Evolutionary conservation across 2,113 vertebrate genomes (phyloP).

Genomic region (Hyperopisus bebe): DNA sequence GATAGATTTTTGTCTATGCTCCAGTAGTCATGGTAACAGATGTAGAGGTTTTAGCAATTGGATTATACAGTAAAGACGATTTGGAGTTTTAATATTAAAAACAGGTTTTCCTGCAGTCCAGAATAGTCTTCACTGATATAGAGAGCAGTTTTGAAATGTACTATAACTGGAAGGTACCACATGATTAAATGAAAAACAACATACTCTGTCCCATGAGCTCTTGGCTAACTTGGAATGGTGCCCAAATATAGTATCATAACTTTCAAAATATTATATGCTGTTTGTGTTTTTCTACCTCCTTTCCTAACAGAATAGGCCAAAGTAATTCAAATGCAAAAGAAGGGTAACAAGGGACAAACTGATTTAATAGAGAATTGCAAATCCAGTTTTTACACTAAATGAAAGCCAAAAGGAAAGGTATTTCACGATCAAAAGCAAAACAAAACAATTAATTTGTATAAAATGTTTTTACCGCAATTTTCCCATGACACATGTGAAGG

Average conservation of each 20-base stretch:
- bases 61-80: slow-evolving; percentile 10
- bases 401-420: not conserved
- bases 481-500: not conserved
- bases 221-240: not conserved
- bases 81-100: slow-evolving; percentile 14
- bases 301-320: not conserved
- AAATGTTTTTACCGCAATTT: not conserved
- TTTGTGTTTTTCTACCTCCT: not conserved
- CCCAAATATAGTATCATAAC: not conserved
- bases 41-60: slow-evolving; percentile 1
- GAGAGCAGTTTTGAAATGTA: not conserved
- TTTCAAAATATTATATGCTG: not conserved
- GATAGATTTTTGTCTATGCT: slow-evolving; percentile 7
- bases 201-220: not conserved
- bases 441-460: not conserved
- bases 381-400: not conserved
- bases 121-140: not conserved
- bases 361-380: not conserved
- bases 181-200: not conserved
- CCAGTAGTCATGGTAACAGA: slow-evolving; percentile 20
- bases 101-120: not conserved
- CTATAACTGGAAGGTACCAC: not conserved
- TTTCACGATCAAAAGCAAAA: not conserved
- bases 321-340: not conserved
- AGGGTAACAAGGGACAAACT: not conserved